Evolutionary conservation across 1,140 invertebrate species (phyloP), one percentile per base, ranked within the genome.

Genomic region (Ectropis grisescens): DNA sequence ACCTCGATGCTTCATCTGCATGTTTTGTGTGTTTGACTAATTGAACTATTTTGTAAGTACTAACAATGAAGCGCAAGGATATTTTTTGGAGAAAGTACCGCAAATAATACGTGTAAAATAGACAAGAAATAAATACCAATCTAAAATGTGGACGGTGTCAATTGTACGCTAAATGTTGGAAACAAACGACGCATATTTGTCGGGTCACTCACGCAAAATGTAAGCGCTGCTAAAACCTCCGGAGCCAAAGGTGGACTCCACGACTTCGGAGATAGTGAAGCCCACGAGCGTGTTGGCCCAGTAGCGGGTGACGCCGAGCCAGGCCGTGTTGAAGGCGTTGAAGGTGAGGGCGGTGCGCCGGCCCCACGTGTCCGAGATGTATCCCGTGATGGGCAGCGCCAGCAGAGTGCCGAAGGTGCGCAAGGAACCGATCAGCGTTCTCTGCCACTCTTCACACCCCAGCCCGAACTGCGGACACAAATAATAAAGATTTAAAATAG

Each of bases 301-400:
- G 12, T 88, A 88, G 32, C 87, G 84, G 2, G 85, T 59, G 11
- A 88, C 42, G 2, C 90, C 89, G 14, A 87, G 74, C 30, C 89
- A 65, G 6, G 85, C 84, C 3, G 85, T 82, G 40, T 85, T 60
- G 33, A 86, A 65, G 29, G 86, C 84, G 16, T 84, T 85, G 44
- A 86, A 44, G 8, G 88, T 76, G 16, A 93, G 68, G 0, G 87
- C 82, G 2, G 81, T 82, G 37, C 86, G 85, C n/a, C 91, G 80
- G 1, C 91, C 91, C 59, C 60, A 82, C 3, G 59, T 58, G 70
- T 91, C 90, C 1, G 90, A 90, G 2, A 91, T 57, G 52, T 85
- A 84, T 13, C 89, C 89, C 1, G 87, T 85, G 36, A 91, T 82
- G 4, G 88, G 86, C 36, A 92, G 67, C 1, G 88, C 89, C 0